Evolutionary conservation across 1,140 invertebrate species (phyloP), one percentile per base, ranked within the genome.

Genomic region (Meloidogyne hapla): DNA sequence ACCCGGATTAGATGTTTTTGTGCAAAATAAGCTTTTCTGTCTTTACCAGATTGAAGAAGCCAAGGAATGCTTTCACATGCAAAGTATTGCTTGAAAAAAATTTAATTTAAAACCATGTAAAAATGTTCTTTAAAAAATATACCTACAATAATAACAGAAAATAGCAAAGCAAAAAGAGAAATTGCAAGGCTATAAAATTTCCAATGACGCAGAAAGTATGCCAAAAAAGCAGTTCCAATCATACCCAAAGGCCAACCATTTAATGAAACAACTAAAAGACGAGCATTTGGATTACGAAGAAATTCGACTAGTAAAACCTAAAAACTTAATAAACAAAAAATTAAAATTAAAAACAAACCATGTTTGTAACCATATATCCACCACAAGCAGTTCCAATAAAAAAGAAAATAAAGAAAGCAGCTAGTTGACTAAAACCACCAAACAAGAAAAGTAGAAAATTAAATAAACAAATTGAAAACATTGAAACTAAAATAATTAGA

Each of bases 201-300:
- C 84, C 84, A 87, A 48, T 87, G 12, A 10, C 61, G 67, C 2
- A 79, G 42, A 6, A 69, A n/a, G 5, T 26, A 83, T 15, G 77
- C 85, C 2, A 83, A 28, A 6, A 83, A 13, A 6, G 83, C 84
- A 6, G 74, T 79, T 13, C 73, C 79, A 0, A 84, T 26, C 85
- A 86, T 85, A 10, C 85, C 85, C 5, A 87, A 25, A 28, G 85
- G 85, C 84, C 84, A 86, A 3, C 84, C 84, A 63, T 87, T 87
- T 15, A 86, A 68, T 3, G 82, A 80, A 33, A 83, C 85, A 21
- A 84, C 85, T 38, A 86, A 68, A 9, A 86, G 72, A 12, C 84
- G 78, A n/a, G 82, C 81, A 10, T 42, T 65, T 28, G 78, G 70
- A 6, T 74, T 21, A 21, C 81, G 75, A 23, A 87, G 28, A 28